Evolutionary conservation across 92 coral and sea anemone species (phyloP).

Genomic region (Plumapathes pennacea): DNA sequence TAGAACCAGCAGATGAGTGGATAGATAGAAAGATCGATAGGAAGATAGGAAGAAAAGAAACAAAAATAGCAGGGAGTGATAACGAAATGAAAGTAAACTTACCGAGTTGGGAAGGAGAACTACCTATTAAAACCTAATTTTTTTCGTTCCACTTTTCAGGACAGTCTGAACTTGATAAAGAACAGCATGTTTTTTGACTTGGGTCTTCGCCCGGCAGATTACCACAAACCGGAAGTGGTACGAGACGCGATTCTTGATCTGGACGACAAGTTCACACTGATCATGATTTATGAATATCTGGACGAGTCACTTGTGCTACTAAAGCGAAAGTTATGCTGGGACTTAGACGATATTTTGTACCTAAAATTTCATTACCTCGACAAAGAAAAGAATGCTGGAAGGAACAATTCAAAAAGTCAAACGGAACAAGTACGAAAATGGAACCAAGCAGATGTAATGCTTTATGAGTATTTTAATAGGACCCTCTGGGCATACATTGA

Average conservation of each 20-base stretch:
- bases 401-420: neutral
- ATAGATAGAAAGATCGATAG: too few relatives aligned
- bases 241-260: conserved; percentile 78
- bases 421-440: conserved; percentile 56
- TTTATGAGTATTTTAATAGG: conserved; percentile 78
- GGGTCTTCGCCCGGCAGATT: conserved; percentile 87
- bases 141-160: too few relatives aligned
- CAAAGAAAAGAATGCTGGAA: conserved; percentile 3
- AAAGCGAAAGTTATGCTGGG: conserved; percentile 91
- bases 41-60: too few relatives aligned
- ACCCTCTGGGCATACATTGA: conserved; percentile 79
- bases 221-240: conserved; percentile 74
- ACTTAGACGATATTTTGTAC: conserved; percentile 85
- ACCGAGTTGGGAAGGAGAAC: too few relatives aligned
- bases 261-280: conserved; percentile 72
- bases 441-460: conserved; percentile 83
- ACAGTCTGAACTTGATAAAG: conserved; percentile 78
- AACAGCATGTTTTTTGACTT: conserved; percentile 98
- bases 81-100: too few relatives aligned
- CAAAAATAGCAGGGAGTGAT: too few relatives aligned
- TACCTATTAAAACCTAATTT: too few relatives aligned
- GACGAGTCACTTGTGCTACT: conserved; percentile 91
- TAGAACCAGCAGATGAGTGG: too few relatives aligned
- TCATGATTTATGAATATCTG: conserved; percentile 76
- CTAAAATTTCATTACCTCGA: conserved; percentile 54